Conservation (phyloP, 1,140 invertebrate species). For the Cherax destructor region DNA sequence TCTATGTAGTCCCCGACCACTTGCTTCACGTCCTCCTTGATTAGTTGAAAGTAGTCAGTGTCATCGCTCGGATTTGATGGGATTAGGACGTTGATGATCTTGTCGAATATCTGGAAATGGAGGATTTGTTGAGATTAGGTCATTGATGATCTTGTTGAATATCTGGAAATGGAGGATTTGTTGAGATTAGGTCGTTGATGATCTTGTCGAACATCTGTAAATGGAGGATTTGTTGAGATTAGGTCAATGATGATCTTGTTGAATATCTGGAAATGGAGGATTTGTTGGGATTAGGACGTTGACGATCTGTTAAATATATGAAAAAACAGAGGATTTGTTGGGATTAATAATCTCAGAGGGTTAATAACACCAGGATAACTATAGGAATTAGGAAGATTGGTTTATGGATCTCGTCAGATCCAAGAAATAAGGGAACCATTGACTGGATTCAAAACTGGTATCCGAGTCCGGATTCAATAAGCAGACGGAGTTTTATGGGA, state of each 20-base stretch:
- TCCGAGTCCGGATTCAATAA: no score
- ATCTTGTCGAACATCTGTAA: neutral
- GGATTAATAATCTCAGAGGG: no score
- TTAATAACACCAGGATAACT: no score
- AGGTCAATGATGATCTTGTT: neutral
- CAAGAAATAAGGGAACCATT: no score
- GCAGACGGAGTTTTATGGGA: no score
- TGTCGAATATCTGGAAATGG: slow-evolving; percentile 34
- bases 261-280: neutral
- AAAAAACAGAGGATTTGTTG: no score
- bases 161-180: neutral
- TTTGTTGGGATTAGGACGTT: neutral
- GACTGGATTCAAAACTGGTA: no score
- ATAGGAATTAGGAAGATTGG: no score
- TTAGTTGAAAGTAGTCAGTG: slow-evolving; percentile 55
- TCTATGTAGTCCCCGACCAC: slow-evolving; percentile 64
- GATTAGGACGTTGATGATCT: slow-evolving; percentile 15
- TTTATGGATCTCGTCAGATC: no score
- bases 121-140: neutral
- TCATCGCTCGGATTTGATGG: slow-evolving; percentile 32
- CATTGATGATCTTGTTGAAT: neutral
- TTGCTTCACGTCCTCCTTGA: slow-evolving; percentile 45
- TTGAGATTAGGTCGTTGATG: no score
- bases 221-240: neutral
- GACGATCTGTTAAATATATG: no score